These are phyloP conservation scores for Bombus fervidus DNA, from an alignment of 1,140 invertebrate genomes.

Conservation along the genomic window DNA sequence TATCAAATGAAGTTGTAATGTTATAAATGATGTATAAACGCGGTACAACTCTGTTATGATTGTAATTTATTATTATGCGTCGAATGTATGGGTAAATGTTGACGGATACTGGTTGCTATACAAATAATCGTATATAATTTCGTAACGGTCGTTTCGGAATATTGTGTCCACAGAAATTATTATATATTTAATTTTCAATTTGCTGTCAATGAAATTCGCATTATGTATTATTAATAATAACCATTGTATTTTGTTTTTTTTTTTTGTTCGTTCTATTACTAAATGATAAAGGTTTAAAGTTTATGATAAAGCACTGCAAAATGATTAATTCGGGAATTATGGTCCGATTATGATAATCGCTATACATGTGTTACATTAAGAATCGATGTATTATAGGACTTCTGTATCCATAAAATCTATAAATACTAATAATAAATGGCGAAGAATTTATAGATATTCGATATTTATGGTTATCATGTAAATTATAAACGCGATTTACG, in stretches of 20 bases:
- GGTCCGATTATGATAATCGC: not conserved
- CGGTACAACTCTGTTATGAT: not conserved
- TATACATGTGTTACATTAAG: not conserved
- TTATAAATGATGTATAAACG: conserved; percentile 3
- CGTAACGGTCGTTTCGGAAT: not conserved
- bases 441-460: not conserved
- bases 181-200: not conserved
- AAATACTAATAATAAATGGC: not conserved
- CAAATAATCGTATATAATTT: conserved; percentile 1
- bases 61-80: not conserved
- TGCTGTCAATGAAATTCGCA: not conserved
- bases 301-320: not conserved
- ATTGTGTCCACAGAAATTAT: not conserved
- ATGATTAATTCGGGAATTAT: not conserved
- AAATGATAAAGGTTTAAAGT: not conserved
- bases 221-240: not conserved
- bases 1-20: not conserved
- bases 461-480: conserved; percentile 1
- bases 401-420: not conserved
- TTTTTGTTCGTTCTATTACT: not conserved
- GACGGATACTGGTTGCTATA: not conserved
- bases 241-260: not conserved
- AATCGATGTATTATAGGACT: too few species aligned
- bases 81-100: conserved; percentile 1
- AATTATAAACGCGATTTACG: conserved; percentile 1